These are phyloP conservation scores for Drosophila anomelani DNA, from an alignment of 2,888 invertebrate species.

Conservation along the genomic window DNA sequence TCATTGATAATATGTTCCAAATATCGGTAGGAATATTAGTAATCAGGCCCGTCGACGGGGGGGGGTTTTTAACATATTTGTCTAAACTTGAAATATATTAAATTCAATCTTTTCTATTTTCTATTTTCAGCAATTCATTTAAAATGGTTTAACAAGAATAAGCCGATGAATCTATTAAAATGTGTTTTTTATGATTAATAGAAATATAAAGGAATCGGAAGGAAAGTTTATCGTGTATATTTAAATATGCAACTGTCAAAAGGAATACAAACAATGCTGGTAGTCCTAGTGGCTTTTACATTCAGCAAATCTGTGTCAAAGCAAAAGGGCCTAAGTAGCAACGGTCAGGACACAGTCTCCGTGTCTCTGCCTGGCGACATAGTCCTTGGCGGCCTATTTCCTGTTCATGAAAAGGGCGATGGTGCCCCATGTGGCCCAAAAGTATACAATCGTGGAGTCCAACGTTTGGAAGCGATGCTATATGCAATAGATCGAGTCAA, in stretches of 20 bases:
- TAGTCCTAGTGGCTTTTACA: constrained; percentile 16
- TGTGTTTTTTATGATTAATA: constrained; percentile 3
- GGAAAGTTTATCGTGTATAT: neutral
- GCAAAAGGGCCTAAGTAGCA: constrained; percentile 9
- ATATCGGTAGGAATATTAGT: too few relatives aligned
- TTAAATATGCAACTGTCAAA: constrained; percentile 8
- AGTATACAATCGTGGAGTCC: constrained; percentile 89
- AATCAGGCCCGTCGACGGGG: too few relatives aligned
- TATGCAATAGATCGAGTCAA: constrained; percentile 89
- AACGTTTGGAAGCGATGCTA: constrained; percentile 89
- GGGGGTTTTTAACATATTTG: too few relatives aligned
- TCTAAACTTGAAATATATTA: neutral
- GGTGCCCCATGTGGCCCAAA: constrained; percentile 86
- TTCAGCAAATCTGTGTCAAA: constrained; percentile 26
- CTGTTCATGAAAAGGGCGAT: constrained; percentile 87
- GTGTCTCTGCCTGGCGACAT: constrained; percentile 86
- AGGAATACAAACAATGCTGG: neutral
- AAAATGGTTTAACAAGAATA: too few relatives aligned
- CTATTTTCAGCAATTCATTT: neutral
- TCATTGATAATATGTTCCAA: too few relatives aligned
- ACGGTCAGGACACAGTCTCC: constrained; percentile 66
- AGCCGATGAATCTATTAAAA: neutral
- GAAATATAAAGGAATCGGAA: neutral
- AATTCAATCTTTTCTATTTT: neutral
- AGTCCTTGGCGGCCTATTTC: constrained; percentile 89